A percentile compares a stretch with the other conserved stretches of the same genome.
Evolutionary conservation across 2,113 vertebrate genomes (phyloP).

Genomic region (Orcinus orca): DNA sequence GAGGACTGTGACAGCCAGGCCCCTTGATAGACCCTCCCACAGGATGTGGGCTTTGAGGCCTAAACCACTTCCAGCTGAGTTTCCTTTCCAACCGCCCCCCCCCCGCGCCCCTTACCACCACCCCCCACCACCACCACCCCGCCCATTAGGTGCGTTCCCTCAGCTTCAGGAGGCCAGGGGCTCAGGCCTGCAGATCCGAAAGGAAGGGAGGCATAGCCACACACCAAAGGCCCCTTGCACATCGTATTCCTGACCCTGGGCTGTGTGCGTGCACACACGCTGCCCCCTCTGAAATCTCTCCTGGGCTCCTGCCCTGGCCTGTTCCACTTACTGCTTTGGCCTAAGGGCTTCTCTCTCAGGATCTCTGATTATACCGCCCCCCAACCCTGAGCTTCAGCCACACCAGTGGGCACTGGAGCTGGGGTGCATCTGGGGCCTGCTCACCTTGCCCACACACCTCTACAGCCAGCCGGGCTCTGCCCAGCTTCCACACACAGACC

Average conservation of each 20-base stretch:
- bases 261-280: neutral
- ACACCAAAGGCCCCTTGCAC: constrained; percentile 16
- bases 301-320: neutral
- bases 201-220: neutral
- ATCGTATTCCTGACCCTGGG: neutral
- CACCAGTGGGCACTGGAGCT: neutral
- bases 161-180: constrained; percentile 1
- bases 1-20: neutral
- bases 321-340: constrained; percentile 38
- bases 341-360: constrained; percentile 75
- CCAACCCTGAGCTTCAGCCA: neutral
- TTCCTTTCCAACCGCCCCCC: neutral
- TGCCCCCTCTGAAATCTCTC: neutral
- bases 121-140: too few species aligned
- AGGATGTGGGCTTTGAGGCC: constrained; percentile 60
- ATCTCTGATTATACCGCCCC: constrained; percentile 41
- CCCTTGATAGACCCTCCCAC: neutral
- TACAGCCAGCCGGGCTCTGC: neutral
- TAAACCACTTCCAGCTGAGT: constrained; percentile 59
- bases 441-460: constrained; percentile 29
- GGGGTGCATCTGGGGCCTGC: neutral
- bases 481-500: neutral
- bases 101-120: neutral
- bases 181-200: neutral
- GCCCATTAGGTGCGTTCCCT: neutral